Evolutionary conservation across 2,797 vertebrate genomes (phyloP).

Genomic region (Adelosebastes latens): DNA sequence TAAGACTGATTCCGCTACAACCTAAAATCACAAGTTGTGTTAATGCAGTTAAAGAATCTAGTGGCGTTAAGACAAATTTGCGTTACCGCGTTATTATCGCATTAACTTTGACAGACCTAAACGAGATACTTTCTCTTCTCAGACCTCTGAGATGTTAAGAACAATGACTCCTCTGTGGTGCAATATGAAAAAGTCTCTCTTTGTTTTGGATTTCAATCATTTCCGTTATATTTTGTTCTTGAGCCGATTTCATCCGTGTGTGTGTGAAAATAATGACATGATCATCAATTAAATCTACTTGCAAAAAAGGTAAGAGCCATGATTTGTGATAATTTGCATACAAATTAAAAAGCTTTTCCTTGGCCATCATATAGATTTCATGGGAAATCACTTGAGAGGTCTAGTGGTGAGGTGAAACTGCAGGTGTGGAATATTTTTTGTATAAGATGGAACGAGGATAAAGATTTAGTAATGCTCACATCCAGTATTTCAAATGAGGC

Average conservation of each 20-base stretch:
- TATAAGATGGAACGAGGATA: conserved; percentile 36
- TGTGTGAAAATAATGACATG: conserved; percentile 10
- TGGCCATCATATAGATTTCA: conserved; percentile 40
- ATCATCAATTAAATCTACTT: conserved; percentile 34
- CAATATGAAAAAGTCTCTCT: neutral
- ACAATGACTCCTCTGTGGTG: conserved; percentile 8
- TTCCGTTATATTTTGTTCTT: conserved; percentile 12
- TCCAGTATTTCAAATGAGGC: conserved; percentile 69
- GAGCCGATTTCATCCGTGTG: neutral
- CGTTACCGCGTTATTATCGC: no score
- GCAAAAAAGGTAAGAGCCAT: neutral
- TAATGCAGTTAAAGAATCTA: no score
- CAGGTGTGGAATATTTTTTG: conserved; percentile 52
- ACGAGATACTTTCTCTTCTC: conserved; percentile 36
- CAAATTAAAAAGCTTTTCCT: conserved; percentile 59
- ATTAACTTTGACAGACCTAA: neutral
- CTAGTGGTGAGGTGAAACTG: conserved; percentile 56
- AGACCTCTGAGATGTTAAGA: conserved; percentile 11
- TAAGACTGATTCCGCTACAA: no score
- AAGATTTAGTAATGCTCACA: conserved; percentile 49
- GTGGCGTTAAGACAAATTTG: no score
- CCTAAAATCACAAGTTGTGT: no score
- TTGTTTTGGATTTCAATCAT: neutral
- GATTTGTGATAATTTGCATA: conserved; percentile 62
- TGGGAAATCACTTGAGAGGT: conserved; percentile 47